Base-by-base conservation (phyloP, 2,113 vertebrate species). In the Siphamia tubifer region DNA sequence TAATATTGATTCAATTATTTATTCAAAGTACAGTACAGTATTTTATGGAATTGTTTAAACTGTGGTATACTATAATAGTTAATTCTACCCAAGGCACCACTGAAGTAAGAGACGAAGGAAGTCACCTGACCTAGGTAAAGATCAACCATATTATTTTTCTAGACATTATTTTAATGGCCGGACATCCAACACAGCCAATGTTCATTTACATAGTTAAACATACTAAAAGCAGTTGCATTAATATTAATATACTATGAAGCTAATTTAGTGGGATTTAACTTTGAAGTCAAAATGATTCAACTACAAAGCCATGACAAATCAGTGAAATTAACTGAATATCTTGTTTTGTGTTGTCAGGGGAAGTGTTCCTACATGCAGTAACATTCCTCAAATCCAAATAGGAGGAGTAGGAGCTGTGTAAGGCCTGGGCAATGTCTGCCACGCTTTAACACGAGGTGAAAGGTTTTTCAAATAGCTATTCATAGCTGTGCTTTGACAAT, bases 381-480 rank as follows among this genome's bases (percentile, higher is more conserved):
- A 27, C 24, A 27, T 45, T 47, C 43, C 24, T 36, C 17, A 31
- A 25, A 60, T 25, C 21, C 38, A 47, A 7, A 17, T 16, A 65
- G 35, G 27, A 62, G 34, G 39, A 71, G 56, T 44, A 28, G 8
- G 43, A 55, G 24, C 13, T 17, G 12, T 27, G 9, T 58, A 38
- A 36, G 24, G 31, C 16, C 25, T 1, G 21, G 15, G 23, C 16
- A 25, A 15, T 60, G 58, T 10, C 30, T 66, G 42, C 5, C 15
- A 17, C 3, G 1, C 45, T 66, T 55, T 3, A 70, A 58, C 10
- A 20, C 4, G 8, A 53, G 52, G 54, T 27, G 21, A 69, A 52
- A 63, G 56, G 31, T 55, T 82, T 72, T 69, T 12, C 21, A 67
- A 62, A 74, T 16, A 39, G 38, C 55, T 44, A 32, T 38, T 70